Percentiles rank a stretch among this genome's conserved stretches.
phyloP scores from a whole-genome alignment of 2,797 vertebrate genomes.

The Arremon brunneinucha region DNA sequence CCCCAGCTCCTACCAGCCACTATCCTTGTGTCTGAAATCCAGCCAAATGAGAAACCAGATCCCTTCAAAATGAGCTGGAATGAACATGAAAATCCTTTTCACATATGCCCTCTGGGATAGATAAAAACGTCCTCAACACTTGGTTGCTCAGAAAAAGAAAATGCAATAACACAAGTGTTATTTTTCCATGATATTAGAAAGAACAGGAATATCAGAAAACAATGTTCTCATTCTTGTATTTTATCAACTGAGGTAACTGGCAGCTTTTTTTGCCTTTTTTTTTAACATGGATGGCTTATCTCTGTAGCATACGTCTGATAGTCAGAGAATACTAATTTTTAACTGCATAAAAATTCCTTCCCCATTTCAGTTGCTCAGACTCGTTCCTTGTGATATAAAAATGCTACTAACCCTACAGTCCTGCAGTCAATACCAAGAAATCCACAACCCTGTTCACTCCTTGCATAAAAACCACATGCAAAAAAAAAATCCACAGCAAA shows the following conservation, averaged over 20 bases:
- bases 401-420: background rate
- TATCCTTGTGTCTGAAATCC: background rate
- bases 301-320: background rate
- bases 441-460: background rate
- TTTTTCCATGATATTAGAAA: background rate
- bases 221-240: background rate
- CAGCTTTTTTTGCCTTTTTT: background rate
- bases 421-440: background rate
- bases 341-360: background rate
- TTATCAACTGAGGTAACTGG: background rate
- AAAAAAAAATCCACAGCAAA: background rate
- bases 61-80: conserved; percentile 61
- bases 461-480: background rate
- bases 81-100: conserved; percentile 53
- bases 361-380: background rate
- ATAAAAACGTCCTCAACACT: conserved; percentile 32
- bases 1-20: background rate
- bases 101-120: conserved; percentile 31
- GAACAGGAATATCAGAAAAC: background rate
- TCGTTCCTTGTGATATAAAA: background rate
- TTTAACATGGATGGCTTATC: background rate
- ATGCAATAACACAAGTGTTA: background rate
- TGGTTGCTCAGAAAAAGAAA: background rate
- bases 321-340: conserved; percentile 4
- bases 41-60: conserved; percentile 60